Conservation (phyloP, 1,140 invertebrate species). For the Nasonia longicornis region DNA sequence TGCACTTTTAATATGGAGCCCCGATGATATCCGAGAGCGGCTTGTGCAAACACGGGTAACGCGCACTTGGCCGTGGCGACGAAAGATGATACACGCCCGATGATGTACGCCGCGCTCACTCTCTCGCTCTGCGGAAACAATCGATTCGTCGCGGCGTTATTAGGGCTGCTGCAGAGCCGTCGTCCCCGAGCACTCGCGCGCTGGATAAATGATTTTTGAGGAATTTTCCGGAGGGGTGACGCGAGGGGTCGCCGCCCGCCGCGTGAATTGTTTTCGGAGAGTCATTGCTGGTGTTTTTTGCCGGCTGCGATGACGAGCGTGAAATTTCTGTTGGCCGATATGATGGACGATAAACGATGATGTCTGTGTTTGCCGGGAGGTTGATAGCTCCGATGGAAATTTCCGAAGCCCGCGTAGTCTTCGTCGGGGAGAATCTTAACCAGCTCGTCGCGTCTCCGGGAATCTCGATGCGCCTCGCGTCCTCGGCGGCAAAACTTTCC, state of each 20-base stretch:
- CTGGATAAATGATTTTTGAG: constrained; percentile 29
- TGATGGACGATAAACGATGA: constrained; percentile 28
- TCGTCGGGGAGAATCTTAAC: neutral
- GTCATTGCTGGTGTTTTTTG: constrained; percentile 14
- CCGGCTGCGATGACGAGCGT: constrained; percentile 33
- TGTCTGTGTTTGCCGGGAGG: constrained; percentile 11
- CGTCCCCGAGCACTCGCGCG: neutral
- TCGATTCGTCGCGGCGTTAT: constrained; percentile 39
- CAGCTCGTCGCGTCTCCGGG: neutral
- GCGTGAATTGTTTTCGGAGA: neutral
- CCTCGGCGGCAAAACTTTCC: constrained; percentile 38
- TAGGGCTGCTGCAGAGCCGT: neutral
- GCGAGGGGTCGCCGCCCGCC: neutral
- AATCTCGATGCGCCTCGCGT: constrained; percentile 40
- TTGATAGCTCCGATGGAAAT: neutral
- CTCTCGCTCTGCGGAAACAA: constrained; percentile 7
- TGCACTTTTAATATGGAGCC: constrained; percentile 53
- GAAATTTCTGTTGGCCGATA: constrained; percentile 25
- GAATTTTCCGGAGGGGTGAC: constrained; percentile 19
- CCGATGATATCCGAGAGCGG: constrained; percentile 38
- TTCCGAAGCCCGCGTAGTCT: too few relatives aligned
- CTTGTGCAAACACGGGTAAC: constrained; percentile 49
- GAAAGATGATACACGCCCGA: constrained; percentile 44
- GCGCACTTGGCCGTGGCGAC: constrained; percentile 29
- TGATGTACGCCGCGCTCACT: neutral